These are phyloP conservation scores for Microplitis mediator DNA, from an alignment of 1,140 invertebrate genomes.

Conservation along the genomic window DNA sequence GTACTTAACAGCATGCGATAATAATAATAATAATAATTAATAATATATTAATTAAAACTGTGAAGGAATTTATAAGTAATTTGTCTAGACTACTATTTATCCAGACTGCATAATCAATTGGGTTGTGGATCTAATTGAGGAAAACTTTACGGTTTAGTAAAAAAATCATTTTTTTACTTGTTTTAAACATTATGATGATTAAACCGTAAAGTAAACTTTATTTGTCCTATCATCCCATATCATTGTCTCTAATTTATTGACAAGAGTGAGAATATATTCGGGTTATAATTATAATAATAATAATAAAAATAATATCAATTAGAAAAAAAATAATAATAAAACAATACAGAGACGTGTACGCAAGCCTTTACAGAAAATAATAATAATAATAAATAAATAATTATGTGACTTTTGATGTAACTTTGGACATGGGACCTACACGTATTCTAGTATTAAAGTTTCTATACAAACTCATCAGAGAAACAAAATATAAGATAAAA, in stretches of 20 bases:
- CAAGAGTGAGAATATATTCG: too few relatives aligned
- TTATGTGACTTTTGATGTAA: conserved; percentile 15
- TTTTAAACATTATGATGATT: too few relatives aligned
- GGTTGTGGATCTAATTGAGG: too few relatives aligned
- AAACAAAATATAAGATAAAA: conserved; percentile 9
- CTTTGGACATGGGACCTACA: conserved; percentile 30
- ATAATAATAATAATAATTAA: too few relatives aligned
- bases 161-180: too few relatives aligned
- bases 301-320: too few relatives aligned
- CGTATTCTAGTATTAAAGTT: conserved; percentile 9
- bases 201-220: too few relatives aligned
- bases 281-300: too few relatives aligned
- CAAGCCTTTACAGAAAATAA: not conserved
- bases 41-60: not conserved
- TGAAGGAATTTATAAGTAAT: not conserved
- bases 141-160: too few relatives aligned
- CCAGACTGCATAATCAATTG: not conserved
- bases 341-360: not conserved
- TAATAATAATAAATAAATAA: conserved; percentile 4
- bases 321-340: not conserved
- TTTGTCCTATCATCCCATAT: too few relatives aligned
- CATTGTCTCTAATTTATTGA: too few relatives aligned
- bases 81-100: not conserved
- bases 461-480: not conserved
- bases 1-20: not conserved